These are phyloP conservation scores for Orthonyx spaldingii DNA, from an alignment of 2,113 vertebrate genomes.

Conservation along the genomic window DNA sequence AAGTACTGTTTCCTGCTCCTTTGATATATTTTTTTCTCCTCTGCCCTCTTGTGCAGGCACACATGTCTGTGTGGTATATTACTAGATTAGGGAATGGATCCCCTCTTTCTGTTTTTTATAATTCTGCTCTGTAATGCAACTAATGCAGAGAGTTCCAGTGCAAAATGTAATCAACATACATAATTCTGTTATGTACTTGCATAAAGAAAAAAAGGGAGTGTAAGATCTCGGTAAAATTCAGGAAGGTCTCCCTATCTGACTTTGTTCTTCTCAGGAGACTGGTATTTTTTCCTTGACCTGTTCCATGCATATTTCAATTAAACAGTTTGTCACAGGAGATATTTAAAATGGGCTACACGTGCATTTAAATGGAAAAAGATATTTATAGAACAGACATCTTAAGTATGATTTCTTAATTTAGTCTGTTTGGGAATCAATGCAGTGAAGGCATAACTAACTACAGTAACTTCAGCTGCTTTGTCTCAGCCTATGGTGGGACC, in stretches of 20 bases:
- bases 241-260: neutral
- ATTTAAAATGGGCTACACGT: neutral
- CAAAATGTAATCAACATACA: neutral
- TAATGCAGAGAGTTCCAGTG: neutral
- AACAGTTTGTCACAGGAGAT: neutral
- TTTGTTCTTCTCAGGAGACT: neutral
- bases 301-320: neutral
- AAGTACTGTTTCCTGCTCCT: neutral
- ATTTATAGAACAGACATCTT: slow-evolving; percentile 3
- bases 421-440: neutral
- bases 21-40: neutral
- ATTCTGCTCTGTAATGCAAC: neutral
- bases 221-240: neutral
- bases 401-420: slow-evolving; percentile 39
- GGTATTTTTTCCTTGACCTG: neutral
- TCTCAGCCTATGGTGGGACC: neutral
- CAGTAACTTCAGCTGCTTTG: neutral
- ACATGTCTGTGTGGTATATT: neutral
- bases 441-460: neutral
- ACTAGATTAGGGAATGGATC: neutral
- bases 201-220: neutral
- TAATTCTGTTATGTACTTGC: neutral
- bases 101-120: rapidly evolving
- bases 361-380: neutral
- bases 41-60: neutral